Evolutionary conservation across 2,797 vertebrate genomes (phyloP).

Genomic region (Typhlichthys subterraneus): DNA sequence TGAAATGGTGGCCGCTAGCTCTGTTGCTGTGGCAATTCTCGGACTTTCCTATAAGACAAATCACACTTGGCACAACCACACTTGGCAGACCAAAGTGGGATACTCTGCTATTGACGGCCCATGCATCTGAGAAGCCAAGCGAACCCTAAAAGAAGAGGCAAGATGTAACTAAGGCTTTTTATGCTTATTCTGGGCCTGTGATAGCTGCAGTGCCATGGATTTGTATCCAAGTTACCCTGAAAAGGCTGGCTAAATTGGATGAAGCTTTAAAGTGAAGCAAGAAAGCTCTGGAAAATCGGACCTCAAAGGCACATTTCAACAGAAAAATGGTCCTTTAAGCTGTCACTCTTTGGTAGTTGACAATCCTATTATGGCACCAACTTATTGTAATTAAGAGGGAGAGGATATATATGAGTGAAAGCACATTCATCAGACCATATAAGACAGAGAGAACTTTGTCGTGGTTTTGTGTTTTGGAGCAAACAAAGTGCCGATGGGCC

Average conservation of each 20-base stretch:
- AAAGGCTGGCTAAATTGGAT: conserved; percentile 80
- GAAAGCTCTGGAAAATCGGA: conserved; percentile 84
- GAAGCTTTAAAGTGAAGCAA: conserved; percentile 84
- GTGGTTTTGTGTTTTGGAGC: conserved; percentile 52
- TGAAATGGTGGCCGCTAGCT: conserved; percentile 65
- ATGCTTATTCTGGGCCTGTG: conserved; percentile 80
- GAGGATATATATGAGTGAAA: conserved; percentile 69
- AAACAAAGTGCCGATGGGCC: conserved; percentile 51
- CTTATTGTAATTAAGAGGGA: conserved; percentile 82
- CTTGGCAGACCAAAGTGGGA: conserved; percentile 74
- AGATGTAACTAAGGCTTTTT: conserved; percentile 81
- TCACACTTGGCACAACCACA: conserved; percentile 69
- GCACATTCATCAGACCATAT: conserved; percentile 65
- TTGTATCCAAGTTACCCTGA: conserved; percentile 85
- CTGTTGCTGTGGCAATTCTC: conserved; percentile 72
- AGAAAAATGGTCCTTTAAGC: conserved; percentile 83
- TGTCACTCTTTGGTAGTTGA: conserved; percentile 78
- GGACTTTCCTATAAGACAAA: conserved; percentile 76
- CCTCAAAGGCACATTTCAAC: conserved; percentile 84
- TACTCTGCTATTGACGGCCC: conserved; percentile 55
- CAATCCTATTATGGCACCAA: conserved; percentile 84
- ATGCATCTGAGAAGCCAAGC: conserved; percentile 64
- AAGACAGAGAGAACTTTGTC: conserved; percentile 64
- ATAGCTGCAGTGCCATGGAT: conserved; percentile 81
- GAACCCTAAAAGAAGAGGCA: conserved; percentile 71